A percentile compares a stretch with the other conserved stretches of the same genome.
Conservation (phyloP, 2,888 invertebrate species). For the Podabrus alpinus region DNA sequence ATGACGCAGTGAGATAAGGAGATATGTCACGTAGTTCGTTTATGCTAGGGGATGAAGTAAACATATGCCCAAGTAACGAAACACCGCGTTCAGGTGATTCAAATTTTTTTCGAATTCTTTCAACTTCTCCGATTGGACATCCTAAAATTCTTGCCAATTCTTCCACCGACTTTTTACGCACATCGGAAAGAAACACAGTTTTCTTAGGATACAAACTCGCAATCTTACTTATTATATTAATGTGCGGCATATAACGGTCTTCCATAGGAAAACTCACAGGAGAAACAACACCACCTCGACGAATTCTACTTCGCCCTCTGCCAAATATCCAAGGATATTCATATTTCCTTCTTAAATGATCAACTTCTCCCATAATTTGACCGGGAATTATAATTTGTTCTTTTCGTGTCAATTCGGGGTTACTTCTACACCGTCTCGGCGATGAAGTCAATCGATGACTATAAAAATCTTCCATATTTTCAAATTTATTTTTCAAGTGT, state of each 20-base stretch:
- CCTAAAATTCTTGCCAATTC: constrained; percentile 51
- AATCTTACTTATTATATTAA: constrained; percentile 87
- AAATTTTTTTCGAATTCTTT: constrained; percentile 73
- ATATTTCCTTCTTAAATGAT: constrained; percentile 64
- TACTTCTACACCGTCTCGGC: constrained; percentile 71
- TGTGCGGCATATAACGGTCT: constrained; percentile 84
- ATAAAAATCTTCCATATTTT: constrained; percentile 63
- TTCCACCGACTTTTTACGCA: constrained; percentile 43
- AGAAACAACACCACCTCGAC: constrained; percentile 59
- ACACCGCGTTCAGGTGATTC: constrained; percentile 61
- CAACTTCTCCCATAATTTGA: constrained; percentile 61
- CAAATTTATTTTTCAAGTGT: constrained; percentile 78
- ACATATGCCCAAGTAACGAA: constrained; percentile 76
- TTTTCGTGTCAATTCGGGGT: constrained; percentile 73
- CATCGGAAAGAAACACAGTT: constrained; percentile 37
- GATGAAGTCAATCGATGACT: constrained; percentile 49
- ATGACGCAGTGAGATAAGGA: constrained; percentile 76
- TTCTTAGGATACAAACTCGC: constrained; percentile 60
- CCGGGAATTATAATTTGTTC: constrained; percentile 56
- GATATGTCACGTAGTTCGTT: constrained; percentile 77
- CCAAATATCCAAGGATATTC: constrained; percentile 57
- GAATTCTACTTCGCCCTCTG: constrained; percentile 58
- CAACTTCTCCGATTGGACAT: constrained; percentile 69
- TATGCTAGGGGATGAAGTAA: constrained; percentile 79
- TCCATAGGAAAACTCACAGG: constrained; percentile 70